Evolutionary conservation across 2,113 vertebrate species (phyloP).

Genomic region (Psephotus haematonotus): DNA sequence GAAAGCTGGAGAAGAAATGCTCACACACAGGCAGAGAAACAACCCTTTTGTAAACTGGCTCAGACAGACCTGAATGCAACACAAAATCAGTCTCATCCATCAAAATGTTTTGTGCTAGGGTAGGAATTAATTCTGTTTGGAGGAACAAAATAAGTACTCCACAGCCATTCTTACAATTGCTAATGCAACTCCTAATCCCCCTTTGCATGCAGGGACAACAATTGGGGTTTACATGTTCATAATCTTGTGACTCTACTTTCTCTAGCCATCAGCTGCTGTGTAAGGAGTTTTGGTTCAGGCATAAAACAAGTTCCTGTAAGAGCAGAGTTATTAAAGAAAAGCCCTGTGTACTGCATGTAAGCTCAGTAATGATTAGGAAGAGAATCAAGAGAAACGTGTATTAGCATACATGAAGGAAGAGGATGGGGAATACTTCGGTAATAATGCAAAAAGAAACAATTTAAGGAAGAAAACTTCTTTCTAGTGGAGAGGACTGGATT

Average conservation of each 20-base stretch:
- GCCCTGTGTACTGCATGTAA: not conserved
- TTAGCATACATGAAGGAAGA: not conserved
- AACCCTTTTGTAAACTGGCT: not conserved
- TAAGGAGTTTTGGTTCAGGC: not conserved
- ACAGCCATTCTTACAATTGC: not conserved
- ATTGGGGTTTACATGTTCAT: not conserved
- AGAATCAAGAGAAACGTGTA: not conserved
- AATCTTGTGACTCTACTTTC: constrained; percentile 50
- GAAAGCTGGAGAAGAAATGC: not conserved
- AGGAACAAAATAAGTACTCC: constrained; percentile 11
- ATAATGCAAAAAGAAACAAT: not conserved
- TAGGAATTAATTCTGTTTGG: not conserved
- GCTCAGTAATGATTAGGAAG: not conserved
- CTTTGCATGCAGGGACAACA: not conserved
- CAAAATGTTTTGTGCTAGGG: not conserved
- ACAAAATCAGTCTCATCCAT: not conserved
- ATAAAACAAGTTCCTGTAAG: not conserved
- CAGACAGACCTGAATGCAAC: not conserved
- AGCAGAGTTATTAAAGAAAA: not conserved
- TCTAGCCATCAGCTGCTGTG: not conserved
- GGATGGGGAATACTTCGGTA: not conserved
- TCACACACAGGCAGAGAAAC: not conserved
- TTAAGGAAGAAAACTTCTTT: not conserved
- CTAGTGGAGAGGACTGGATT: not conserved
- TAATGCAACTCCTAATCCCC: constrained; percentile 24